phyloP scores from a whole-genome alignment of 2,797 vertebrate species.

The Crax fasciolata region DNA sequence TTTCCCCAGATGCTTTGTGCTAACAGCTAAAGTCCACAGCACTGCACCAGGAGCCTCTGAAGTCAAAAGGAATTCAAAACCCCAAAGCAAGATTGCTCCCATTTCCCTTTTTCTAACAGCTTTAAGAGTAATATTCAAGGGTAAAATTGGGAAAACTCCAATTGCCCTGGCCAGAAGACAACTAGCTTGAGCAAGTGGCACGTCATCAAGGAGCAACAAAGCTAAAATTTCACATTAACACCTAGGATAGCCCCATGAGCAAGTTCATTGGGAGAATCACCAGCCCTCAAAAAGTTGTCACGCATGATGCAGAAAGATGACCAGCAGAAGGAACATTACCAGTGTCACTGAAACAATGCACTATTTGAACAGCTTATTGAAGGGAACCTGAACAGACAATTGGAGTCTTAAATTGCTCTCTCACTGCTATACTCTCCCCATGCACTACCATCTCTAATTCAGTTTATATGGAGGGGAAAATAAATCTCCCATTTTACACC shows the following conservation, averaged over 20 bases:
- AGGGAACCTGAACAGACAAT: conserved; percentile 21
- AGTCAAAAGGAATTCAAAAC: neutral
- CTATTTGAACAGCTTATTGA: neutral
- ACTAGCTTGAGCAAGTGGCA: neutral
- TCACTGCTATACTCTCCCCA: neutral
- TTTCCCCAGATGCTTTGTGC: neutral
- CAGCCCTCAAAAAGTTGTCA: neutral
- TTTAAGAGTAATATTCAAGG: neutral
- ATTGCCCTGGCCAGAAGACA: neutral
- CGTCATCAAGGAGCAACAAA: neutral
- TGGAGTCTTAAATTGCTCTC: conserved; percentile 26
- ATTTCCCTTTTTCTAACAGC: neutral
- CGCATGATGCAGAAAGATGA: neutral
- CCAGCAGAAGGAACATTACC: neutral
- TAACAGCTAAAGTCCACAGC: neutral
- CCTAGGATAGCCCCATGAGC: neutral
- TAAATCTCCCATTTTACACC: neutral
- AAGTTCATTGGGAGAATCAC: neutral
- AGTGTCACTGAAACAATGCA: neutral
- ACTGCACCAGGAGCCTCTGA: neutral
- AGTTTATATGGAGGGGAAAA: neutral
- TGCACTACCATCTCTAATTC: neutral
- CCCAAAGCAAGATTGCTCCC: neutral
- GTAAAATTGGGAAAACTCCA: neutral
- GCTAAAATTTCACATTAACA: neutral